A percentile compares a stretch with the other conserved stretches of the same genome.
These are phyloP conservation scores for Eupithecia dodoneata DNA, from an alignment of 2,888 invertebrate species.

Conservation along the genomic window DNA sequence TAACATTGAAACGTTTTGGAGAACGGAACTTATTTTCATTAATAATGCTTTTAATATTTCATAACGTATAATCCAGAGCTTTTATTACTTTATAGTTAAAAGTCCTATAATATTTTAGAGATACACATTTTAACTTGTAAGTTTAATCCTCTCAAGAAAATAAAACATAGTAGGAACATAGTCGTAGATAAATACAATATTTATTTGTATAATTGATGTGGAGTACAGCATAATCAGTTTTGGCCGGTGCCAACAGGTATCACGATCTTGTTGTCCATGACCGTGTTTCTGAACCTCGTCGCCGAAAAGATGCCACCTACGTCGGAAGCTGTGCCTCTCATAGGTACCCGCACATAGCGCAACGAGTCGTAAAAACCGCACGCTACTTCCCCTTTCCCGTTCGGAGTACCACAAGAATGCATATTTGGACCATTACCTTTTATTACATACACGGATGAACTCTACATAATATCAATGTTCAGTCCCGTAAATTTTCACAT, in stretches of 20 bases:
- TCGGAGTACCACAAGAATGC: conserved; percentile 39
- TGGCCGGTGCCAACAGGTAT: conserved; percentile 90
- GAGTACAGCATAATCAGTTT: conserved; percentile 41
- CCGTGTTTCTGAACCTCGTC: conserved; percentile 98
- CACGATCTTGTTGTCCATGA: conserved; percentile 98
- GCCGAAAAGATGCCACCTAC: conserved; percentile 97
- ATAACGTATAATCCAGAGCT: conserved; percentile 1
- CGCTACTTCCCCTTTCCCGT: conserved; percentile 51
- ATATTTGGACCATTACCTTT: conserved; percentile 36
- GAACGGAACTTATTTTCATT: conserved; percentile 16
- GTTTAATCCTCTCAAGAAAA: not conserved
- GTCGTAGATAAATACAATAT: not conserved
- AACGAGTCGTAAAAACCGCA: conserved; percentile 44
- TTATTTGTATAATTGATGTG: not conserved
- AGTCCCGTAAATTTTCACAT: conserved; percentile 3
- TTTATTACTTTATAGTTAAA: not conserved
- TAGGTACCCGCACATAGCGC: conserved; percentile 84
- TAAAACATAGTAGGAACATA: not conserved
- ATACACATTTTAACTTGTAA: not conserved
- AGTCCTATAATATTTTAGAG: not conserved
- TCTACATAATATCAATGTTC: conserved; percentile 10
- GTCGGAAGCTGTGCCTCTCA: conserved; percentile 92
- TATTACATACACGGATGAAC: conserved; percentile 29
- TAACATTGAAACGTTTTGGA: conserved; percentile 24
- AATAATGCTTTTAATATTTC: conserved; percentile 13